phyloP scores from a whole-genome alignment of 2,113 vertebrate genomes.

The Epinephelus cyanopodus region DNA sequence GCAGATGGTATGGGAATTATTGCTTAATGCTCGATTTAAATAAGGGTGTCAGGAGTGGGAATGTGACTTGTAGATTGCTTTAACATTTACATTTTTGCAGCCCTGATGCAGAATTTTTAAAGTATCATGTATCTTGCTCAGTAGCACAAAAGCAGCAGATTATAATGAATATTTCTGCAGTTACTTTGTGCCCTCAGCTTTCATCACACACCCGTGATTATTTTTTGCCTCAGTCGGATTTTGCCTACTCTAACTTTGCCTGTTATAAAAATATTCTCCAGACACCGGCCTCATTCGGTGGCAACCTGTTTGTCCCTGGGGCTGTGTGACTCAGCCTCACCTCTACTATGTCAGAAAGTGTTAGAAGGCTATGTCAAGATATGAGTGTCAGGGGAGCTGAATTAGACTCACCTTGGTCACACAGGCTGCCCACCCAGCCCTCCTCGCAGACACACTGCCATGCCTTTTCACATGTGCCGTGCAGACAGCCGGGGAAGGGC shows the following conservation, averaged over 20 bases:
- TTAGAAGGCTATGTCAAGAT: conserved; percentile 5
- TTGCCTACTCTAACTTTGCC: neutral
- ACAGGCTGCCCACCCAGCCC: conserved; percentile 93
- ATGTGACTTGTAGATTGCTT: conserved; percentile 5
- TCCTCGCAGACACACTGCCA: conserved; percentile 94
- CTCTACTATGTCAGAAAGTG: neutral
- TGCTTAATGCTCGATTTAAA: neutral
- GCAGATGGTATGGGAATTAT: neutral
- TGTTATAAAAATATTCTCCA: conserved; percentile 29
- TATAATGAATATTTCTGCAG: neutral
- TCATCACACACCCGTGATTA: neutral
- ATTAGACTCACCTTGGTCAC: conserved; percentile 89
- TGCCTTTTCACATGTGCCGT: conserved; percentile 90
- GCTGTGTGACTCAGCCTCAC: conserved; percentile 45
- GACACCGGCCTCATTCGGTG: neutral
- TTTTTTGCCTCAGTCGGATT: neutral
- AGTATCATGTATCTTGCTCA: neutral
- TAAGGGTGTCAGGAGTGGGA: conserved; percentile 26
- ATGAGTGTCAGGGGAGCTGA: conserved; percentile 16
- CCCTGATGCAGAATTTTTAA: neutral
- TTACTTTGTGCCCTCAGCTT: neutral
- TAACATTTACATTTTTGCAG: conserved; percentile 7
- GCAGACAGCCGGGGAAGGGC: conserved; percentile 89
- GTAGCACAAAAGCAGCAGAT: conserved; percentile 1
- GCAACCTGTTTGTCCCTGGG: neutral